phyloP scores from a whole-genome alignment of 1,140 invertebrate genomes.

The Drosophila busckii region DNA sequence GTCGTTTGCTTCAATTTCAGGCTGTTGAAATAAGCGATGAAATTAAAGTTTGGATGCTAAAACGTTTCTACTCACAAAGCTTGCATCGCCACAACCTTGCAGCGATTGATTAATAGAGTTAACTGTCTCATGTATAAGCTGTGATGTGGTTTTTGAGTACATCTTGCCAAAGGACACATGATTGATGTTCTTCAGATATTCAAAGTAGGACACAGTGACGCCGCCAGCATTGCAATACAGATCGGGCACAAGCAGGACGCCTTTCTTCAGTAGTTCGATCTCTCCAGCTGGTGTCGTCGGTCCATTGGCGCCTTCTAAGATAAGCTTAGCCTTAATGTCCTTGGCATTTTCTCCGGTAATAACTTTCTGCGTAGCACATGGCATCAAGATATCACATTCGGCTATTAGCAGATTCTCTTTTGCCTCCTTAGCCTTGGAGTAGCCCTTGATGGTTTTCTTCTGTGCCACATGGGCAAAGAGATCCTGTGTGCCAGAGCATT shows the following conservation, averaged over 20 bases:
- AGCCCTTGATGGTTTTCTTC: conserved; percentile 87
- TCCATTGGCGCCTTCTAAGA: conserved; percentile 92
- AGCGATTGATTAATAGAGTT: conserved; percentile 64
- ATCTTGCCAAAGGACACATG: conserved; percentile 93
- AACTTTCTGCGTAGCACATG: conserved; percentile 91
- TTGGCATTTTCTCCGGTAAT: conserved; percentile 88
- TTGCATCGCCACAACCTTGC: not conserved
- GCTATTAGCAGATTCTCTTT: conserved; percentile 84
- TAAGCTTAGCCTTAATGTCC: conserved; percentile 87
- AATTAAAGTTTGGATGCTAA: no score
- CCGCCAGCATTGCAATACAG: conserved; percentile 91
- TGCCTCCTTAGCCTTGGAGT: conserved; percentile 84
- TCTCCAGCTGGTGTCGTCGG: conserved; percentile 92
- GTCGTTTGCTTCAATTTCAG: conserved; percentile 83
- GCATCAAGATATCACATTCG: conserved; percentile 92
- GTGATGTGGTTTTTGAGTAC: conserved; percentile 81
- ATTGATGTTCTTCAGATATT: conserved; percentile 95
- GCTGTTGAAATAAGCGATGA: conserved; percentile 7
- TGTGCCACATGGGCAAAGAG: conserved; percentile 26
- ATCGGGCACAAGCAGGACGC: conserved; percentile 91
- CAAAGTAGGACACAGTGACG: conserved; percentile 95
- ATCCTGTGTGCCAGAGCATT: conserved; percentile 22
- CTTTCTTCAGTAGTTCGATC: conserved; percentile 85
- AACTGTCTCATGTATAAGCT: conserved; percentile 48
- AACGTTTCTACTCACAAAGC: conserved; percentile 14